These are phyloP conservation scores for Pseudachorutes palmiensis DNA, from an alignment of 1,140 invertebrate species.

Conservation along the genomic window DNA sequence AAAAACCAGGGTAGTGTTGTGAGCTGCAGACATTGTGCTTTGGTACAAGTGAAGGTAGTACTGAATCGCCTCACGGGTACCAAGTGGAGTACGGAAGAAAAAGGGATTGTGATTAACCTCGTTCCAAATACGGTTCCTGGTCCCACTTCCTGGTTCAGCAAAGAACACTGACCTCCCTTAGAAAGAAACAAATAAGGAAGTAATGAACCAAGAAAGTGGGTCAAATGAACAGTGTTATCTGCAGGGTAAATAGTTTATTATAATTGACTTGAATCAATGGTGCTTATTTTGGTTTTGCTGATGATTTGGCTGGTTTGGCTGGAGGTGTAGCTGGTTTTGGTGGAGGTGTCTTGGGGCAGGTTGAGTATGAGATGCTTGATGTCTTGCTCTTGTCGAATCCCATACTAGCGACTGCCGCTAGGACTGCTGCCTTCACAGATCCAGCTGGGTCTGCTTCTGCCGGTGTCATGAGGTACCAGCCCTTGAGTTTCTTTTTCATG, in stretches of 20 bases:
- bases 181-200: too few relatives aligned
- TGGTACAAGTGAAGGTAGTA: not conserved
- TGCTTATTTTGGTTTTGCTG: too few relatives aligned
- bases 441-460: not conserved
- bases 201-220: too few relatives aligned
- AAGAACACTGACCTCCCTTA: too few relatives aligned
- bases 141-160: too few relatives aligned
- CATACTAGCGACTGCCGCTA: not conserved
- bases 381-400: not conserved
- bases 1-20: not conserved
- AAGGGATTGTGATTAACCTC: too few relatives aligned
- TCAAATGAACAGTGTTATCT: too few relatives aligned
- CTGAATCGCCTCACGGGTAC: not conserved
- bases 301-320: too few relatives aligned
- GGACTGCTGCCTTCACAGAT: not conserved
- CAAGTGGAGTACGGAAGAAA: too few relatives aligned
- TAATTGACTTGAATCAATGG: too few relatives aligned
- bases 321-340: not conserved
- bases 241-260: too few relatives aligned
- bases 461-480: constrained; percentile 14
- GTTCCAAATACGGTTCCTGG: too few relatives aligned
- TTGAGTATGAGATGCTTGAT: not conserved
- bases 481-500: constrained; percentile 10
- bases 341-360: not conserved
- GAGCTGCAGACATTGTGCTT: not conserved